phyloP scores from a whole-genome alignment of 1,140 invertebrate species.

The Trichomalopsis sarcophagae region DNA sequence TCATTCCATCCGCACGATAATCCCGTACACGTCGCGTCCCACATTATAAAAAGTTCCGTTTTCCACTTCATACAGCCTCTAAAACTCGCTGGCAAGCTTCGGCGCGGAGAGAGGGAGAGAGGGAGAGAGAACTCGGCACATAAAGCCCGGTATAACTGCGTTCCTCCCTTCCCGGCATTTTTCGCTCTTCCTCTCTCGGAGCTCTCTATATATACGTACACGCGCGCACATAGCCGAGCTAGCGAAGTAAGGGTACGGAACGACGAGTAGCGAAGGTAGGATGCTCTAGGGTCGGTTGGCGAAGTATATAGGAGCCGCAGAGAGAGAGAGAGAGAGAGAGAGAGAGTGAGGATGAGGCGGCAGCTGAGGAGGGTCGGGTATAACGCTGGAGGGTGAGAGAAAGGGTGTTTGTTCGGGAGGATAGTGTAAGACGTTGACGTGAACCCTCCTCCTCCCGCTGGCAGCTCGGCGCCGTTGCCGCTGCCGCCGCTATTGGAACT shows the following conservation, averaged over 20 bases:
- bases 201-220: not conserved
- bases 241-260: not conserved
- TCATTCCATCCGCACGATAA: not conserved
- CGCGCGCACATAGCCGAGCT: not conserved
- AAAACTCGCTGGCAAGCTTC: not conserved
- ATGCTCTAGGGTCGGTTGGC: slow-evolving; percentile 53
- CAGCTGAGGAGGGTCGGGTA: slow-evolving; percentile 44
- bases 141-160: not conserved
- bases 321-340: not conserved
- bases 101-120: not conserved
- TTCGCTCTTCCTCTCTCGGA: not conserved
- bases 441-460: slow-evolving; percentile 66
- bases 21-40: not conserved
- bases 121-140: not conserved
- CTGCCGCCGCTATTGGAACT: slow-evolving; percentile 62
- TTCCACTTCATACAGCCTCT: not conserved
- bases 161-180: not conserved
- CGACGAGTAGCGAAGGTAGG: slow-evolving; percentile 54
- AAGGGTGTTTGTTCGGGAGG: slow-evolving; percentile 73
- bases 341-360: slow-evolving; percentile 42
- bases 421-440: slow-evolving; percentile 75
- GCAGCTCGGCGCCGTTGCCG: slow-evolving; percentile 53
- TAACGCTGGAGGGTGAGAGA: slow-evolving; percentile 49
- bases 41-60: not conserved
- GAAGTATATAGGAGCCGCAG: slow-evolving; percentile 22